Percentiles rank a stretch among this genome's conserved stretches.
Conservation (phyloP, 2,888 invertebrate genomes). For the Acronicta alni region DNA sequence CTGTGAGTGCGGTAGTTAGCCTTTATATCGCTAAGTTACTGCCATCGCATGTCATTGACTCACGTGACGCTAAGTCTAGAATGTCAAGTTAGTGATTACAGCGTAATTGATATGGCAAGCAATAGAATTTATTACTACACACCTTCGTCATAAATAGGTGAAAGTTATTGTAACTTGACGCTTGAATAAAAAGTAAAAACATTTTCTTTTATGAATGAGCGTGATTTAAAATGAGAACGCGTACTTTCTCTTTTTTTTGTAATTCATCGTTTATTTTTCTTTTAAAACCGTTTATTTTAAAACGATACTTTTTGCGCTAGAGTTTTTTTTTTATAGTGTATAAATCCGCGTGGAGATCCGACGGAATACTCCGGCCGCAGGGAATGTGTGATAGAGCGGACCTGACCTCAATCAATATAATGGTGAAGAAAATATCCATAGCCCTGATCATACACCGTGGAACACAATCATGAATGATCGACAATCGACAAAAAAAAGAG, state of each 20-base stretch:
- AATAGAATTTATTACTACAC: slow-evolving; percentile 41
- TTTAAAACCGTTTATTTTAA: background rate
- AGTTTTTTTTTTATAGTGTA: too few species aligned
- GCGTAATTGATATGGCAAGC: slow-evolving; percentile 38
- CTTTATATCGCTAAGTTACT: slow-evolving; percentile 20
- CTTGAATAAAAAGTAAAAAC: slow-evolving; percentile 3
- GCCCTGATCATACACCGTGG: too few species aligned
- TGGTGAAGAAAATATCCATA: too few species aligned
- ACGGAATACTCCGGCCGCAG: too few species aligned
- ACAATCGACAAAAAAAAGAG: too few species aligned
- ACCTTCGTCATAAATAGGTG: slow-evolving; percentile 14
- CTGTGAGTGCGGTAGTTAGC: slow-evolving; percentile 1
- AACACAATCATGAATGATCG: too few species aligned
- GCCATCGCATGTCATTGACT: slow-evolving; percentile 38
- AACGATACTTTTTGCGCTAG: background rate
- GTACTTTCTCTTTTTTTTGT: background rate
- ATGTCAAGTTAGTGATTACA: slow-evolving; percentile 34
- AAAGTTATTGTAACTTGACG: slow-evolving; percentile 16
- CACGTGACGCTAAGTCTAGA: slow-evolving; percentile 29
- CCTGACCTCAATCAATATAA: too few species aligned
- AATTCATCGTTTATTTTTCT: background rate
- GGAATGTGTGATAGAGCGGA: too few species aligned
- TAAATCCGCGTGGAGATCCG: too few species aligned
- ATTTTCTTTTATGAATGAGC: slow-evolving; percentile 14
- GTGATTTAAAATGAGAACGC: slow-evolving; percentile 28